Evolutionary conservation across 1,140 invertebrate species (phyloP).

Genomic region (Druon quercuslanigerum): DNA sequence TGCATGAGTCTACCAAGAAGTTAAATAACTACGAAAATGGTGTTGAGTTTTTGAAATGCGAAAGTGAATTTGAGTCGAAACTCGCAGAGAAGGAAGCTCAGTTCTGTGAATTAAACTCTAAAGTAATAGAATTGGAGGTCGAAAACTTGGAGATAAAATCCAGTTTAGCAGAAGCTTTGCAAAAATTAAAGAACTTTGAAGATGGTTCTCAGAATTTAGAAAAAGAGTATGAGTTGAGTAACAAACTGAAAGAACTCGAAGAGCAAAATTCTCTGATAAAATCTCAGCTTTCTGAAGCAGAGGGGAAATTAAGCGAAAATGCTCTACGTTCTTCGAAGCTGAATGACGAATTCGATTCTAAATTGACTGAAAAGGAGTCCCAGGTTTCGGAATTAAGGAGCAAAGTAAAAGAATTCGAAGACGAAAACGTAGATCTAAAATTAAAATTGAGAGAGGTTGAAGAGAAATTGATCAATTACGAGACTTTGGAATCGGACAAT

Average conservation of each 20-base stretch:
- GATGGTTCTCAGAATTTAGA: slow-evolving; percentile 2
- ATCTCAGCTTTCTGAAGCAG: not conserved
- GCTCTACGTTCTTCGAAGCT: not conserved
- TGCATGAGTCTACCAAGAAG: not conserved
- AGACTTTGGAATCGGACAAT: slow-evolving; percentile 32
- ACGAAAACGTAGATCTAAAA: slow-evolving; percentile 43
- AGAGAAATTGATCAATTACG: slow-evolving; percentile 34
- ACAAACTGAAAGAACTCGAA: slow-evolving; percentile 3
- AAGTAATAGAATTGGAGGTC: not conserved
- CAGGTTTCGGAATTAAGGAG: slow-evolving; percentile 8
- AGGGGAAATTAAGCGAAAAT: slow-evolving; percentile 23
- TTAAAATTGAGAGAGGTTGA: not conserved
- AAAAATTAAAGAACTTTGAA: slow-evolving; percentile 20
- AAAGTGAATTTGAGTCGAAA: slow-evolving; percentile 29
- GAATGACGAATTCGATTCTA: slow-evolving; percentile 32
- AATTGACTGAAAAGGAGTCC: slow-evolving; percentile 32
- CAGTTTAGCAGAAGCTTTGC: not conserved
- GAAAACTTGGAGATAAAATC: not conserved
- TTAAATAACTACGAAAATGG: not conserved
- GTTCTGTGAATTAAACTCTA: slow-evolving; percentile 8
- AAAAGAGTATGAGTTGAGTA: not conserved
- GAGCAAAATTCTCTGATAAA: slow-evolving; percentile 4
- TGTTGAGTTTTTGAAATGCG: slow-evolving; percentile 12
- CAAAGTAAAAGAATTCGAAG: slow-evolving; percentile 41
- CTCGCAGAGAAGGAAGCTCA: not conserved